These are phyloP conservation scores for Drosophila picticornis DNA, from an alignment of 2,888 invertebrate species.

Conservation along the genomic window DNA sequence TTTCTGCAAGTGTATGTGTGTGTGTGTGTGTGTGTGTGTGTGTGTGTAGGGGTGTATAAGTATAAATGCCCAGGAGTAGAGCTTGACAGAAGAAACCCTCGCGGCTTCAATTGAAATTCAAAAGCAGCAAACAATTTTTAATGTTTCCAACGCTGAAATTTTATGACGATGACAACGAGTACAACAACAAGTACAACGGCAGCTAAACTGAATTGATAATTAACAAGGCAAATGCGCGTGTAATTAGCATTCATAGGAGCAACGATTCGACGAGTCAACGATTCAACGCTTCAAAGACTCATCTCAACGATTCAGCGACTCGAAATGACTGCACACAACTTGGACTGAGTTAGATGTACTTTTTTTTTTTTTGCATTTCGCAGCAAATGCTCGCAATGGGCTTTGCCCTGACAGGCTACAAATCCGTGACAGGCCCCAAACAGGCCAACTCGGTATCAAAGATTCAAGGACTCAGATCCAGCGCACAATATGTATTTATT, in stretches of 20 bases:
- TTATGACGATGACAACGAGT: slow-evolving; percentile 68
- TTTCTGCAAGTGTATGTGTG: slow-evolving; percentile 27
- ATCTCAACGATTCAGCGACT: slow-evolving; percentile 2
- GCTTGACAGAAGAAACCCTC: slow-evolving; percentile 19
- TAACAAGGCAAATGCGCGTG: slow-evolving; percentile 81
- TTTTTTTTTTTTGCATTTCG: not conserved
- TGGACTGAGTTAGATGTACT: not conserved
- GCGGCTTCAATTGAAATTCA: slow-evolving; percentile 74
- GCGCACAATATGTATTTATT: slow-evolving; percentile 65
- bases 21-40: not conserved
- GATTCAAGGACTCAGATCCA: slow-evolving; percentile 10
- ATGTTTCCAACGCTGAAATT: slow-evolving; percentile 71
- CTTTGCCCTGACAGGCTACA: slow-evolving; percentile 42
- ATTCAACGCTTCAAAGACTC: slow-evolving; percentile 2
- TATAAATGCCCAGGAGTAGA: slow-evolving; percentile 17
- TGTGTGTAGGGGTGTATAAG: slow-evolving; percentile 3
- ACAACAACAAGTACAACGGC: slow-evolving; percentile 26
- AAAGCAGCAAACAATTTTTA: slow-evolving; percentile 75
- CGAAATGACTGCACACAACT: slow-evolving; percentile 22
- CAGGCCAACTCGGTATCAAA: slow-evolving; percentile 3
- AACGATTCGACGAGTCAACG: slow-evolving; percentile 23
- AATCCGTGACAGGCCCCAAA: slow-evolving; percentile 28
- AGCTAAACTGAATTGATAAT: slow-evolving; percentile 81
- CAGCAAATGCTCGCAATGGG: slow-evolving; percentile 9
- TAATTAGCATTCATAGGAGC: slow-evolving; percentile 80